phyloP scores from a whole-genome alignment of 2,113 vertebrate genomes.

The Vidua macroura region DNA sequence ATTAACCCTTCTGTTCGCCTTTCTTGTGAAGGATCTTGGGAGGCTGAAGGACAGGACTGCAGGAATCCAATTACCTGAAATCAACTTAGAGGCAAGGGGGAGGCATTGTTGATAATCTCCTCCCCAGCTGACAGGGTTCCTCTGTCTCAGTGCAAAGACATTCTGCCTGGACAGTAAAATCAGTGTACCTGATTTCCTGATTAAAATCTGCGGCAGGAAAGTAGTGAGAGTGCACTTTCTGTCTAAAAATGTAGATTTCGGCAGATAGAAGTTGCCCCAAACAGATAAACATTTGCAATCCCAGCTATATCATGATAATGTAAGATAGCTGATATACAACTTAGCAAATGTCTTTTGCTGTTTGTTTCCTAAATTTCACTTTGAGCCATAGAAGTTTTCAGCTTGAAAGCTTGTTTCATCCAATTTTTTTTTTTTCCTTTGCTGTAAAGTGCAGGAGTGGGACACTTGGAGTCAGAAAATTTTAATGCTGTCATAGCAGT shows the following conservation, averaged over 20 bases:
- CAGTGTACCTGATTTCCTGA: neutral
- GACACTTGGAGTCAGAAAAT: neutral
- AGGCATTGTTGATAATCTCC: neutral
- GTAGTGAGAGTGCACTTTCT: neutral
- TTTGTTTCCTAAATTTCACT: neutral
- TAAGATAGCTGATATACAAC: neutral
- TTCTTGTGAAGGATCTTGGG: neutral
- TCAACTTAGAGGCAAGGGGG: neutral
- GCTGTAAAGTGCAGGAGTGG: neutral
- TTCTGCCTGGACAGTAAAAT: neutral
- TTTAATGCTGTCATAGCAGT: constrained; percentile 14
- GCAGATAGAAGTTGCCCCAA: neutral
- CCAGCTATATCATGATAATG: neutral
- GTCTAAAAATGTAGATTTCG: neutral
- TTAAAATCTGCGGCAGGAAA: neutral
- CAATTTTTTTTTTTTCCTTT: neutral
- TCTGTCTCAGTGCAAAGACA: neutral
- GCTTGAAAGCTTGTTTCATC: neutral
- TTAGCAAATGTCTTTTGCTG: neutral
- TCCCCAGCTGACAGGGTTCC: neutral
- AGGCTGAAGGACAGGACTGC: neutral
- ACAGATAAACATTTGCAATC: neutral
- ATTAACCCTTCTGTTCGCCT: neutral
- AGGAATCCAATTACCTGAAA: constrained; percentile 35
- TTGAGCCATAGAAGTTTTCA: neutral